Evolutionary conservation across 2,888 invertebrate genomes (phyloP).

Genomic region (Trachelus troglodyta): DNA sequence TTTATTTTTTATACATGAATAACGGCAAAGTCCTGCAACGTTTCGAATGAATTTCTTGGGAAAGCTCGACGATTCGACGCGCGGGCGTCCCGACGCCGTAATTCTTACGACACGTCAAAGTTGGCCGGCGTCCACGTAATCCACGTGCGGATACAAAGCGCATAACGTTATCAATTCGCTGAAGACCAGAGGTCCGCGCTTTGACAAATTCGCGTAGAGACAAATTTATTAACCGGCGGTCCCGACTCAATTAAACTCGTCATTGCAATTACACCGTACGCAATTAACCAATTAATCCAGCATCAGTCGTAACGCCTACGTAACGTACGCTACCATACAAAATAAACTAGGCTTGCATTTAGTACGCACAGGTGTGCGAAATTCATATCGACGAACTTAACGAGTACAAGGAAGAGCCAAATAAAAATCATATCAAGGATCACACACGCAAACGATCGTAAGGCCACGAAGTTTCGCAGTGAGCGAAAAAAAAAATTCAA

Average conservation of each 20-base stretch:
- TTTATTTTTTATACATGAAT: not conserved
- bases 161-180: not conserved
- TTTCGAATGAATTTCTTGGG: not conserved
- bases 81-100: not conserved
- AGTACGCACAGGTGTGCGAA: not conserved
- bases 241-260: not conserved
- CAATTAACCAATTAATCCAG: not conserved
- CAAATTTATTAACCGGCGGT: not conserved
- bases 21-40: slow-evolving; percentile 29
- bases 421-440: not conserved
- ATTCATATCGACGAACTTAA: not conserved
- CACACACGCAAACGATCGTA: not conserved
- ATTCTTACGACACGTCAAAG: not conserved
- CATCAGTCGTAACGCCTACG: not conserved
- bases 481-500: slow-evolving; percentile 7
- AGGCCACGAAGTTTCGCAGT: not conserved
- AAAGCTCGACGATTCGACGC: not conserved
- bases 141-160: not conserved
- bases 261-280: not conserved
- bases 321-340: too few species aligned
- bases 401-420: not conserved
- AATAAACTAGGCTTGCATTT: not conserved
- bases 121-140: not conserved
- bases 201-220: not conserved
- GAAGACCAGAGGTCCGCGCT: not conserved